Base-by-base conservation (phyloP, 2,888 invertebrate species). In the Drosophila diplacantha region DNA sequence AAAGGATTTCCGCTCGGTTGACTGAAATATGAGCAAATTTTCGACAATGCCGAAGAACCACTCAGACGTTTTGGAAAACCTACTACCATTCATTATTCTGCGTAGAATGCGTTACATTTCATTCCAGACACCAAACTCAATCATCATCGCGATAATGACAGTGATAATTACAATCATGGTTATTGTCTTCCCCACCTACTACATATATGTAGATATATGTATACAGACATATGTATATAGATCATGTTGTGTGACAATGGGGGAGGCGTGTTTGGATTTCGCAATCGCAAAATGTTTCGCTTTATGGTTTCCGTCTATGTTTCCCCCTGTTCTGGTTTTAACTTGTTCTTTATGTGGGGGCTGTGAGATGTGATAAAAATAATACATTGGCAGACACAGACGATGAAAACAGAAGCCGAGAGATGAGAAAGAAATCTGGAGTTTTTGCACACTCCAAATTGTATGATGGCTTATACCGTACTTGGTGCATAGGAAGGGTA, bases 1-100 rank as follows among this genome's bases (percentile, higher is more conserved):
- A 73, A 83, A 80, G 80, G 84, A 80, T 80, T 80, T 80, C 84
- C 80, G 84, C 83, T 80, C 82, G 71, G 80, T 60, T 84, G 80
- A 74, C 68, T 84, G 84, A 82, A 80, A 84, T 80, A 80, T 80
- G 84, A 80, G 84, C 70, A 74, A 71, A 74, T 74, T 80, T 72
- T 60, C 62, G 74, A 68, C 72, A 73, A 57, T 73, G 58, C 63
- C 68, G 59, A 29, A 49, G 53, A 62, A 14, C 18, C 54, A 39
- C 34, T 18, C 14, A 24, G 22, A 16, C n/a, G 29, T 3, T 29
- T 34, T 39, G 32, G 20, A 12, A 44, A 32, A 32, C 16, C 16
- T 8, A n/a, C 35, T 38, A 46, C 67, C 69, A 81, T 83, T 80
- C 74, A 74, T 81, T 74, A 74, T 81, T 66, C 71, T 59, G 70